A percentile compares a stretch with the other conserved stretches of the same genome.
These are phyloP conservation scores for Aspidapion aeneum DNA, from an alignment of 2,888 invertebrate species.

Conservation along the genomic window DNA sequence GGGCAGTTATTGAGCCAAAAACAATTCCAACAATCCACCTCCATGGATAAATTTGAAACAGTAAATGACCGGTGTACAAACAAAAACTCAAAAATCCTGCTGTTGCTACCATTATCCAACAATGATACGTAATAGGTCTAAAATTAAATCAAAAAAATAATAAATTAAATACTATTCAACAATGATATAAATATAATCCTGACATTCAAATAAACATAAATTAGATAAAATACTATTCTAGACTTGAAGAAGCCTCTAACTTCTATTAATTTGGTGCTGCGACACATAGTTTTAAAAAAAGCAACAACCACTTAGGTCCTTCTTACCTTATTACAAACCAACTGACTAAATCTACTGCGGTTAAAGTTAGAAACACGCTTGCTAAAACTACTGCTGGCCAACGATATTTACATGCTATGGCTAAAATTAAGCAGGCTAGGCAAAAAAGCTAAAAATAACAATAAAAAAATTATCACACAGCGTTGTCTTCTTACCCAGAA, in stretches of 20 bases:
- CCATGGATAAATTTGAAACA: background rate
- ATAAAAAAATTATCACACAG: background rate
- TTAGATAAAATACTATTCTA: no score
- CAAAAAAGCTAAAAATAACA: conserved; percentile 17
- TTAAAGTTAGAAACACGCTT: conserved; percentile 10
- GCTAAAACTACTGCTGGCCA: conserved; percentile 11
- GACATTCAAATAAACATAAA: no score
- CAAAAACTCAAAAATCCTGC: conserved; percentile 17
- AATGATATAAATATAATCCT: no score
- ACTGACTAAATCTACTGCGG: conserved; percentile 15
- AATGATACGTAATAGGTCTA: conserved; percentile 21
- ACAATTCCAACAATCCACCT: conserved; percentile 8
- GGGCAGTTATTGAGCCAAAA: conserved; percentile 16
- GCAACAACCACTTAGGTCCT: background rate
- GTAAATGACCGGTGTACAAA: conserved; percentile 14
- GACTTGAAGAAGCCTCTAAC: no score
- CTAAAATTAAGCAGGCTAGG: conserved; percentile 13
- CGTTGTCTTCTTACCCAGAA: no score
- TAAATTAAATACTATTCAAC: no score
- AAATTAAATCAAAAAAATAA: conserved; percentile 1
- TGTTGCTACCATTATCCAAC: conserved; percentile 18
- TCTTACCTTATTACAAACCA: conserved; percentile 16
- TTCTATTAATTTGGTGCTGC: no score
- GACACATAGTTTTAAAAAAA: no score
- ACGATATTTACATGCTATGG: background rate